Evolutionary conservation across 2,113 vertebrate species (phyloP).

Genomic region (Genyomyrus donnyi): DNA sequence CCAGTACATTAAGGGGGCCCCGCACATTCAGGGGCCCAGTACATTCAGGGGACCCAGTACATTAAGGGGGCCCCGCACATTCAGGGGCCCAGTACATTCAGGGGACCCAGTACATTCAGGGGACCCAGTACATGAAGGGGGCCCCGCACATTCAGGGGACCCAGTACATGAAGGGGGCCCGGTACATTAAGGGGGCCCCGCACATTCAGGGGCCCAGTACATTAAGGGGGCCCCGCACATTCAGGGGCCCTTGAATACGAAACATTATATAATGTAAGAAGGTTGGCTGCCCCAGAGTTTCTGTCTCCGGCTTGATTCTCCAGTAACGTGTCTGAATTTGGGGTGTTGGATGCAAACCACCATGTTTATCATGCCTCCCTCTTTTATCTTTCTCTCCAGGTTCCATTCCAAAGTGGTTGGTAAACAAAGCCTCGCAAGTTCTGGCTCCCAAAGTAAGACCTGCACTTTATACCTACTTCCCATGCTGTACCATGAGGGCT

Average conservation of each 20-base stretch:
- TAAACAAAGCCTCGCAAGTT: conserved; percentile 64
- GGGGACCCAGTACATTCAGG: background rate
- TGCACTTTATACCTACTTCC: background rate
- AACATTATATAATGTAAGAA: background rate
- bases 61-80: background rate
- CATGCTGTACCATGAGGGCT: background rate
- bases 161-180: background rate
- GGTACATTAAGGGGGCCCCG: too few species aligned
- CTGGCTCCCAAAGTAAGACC: conserved; percentile 59
- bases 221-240: too few species aligned
- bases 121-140: too few species aligned
- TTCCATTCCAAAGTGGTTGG: conserved; percentile 69
- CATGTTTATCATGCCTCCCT: background rate
- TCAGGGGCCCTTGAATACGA: background rate
- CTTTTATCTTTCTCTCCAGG: conserved; percentile 39
- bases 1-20: too few species aligned
- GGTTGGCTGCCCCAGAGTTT: background rate
- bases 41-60: background rate
- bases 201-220: too few species aligned
- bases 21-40: too few species aligned
- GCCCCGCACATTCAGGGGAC: too few species aligned
- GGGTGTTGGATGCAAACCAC: background rate
- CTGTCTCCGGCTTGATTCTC: background rate
- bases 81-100: too few species aligned
- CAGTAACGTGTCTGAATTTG: background rate